A percentile compares a stretch with the other conserved stretches of the same genome.
These are phyloP conservation scores for Anolis apletophallus DNA, from an alignment of 2,797 vertebrate genomes.

Conservation along the genomic window DNA sequence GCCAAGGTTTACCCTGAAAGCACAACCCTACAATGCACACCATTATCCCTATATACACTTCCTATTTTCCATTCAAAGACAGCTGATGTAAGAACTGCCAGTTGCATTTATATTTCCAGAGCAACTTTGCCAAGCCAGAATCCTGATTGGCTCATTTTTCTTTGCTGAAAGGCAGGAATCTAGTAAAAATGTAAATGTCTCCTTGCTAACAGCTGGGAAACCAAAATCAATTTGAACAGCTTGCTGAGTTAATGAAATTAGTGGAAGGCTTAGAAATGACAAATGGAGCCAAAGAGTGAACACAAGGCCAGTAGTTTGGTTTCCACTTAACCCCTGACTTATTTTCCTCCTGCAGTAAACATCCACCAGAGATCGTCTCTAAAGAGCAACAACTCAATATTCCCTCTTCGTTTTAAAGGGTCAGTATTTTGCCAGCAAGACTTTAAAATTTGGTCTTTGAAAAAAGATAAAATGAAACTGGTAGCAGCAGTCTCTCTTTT, in stretches of 20 bases:
- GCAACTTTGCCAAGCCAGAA: slow-evolving; percentile 35
- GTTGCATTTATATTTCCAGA: slow-evolving; percentile 22
- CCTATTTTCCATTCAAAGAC: neutral
- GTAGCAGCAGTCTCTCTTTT: neutral
- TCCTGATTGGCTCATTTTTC: slow-evolving; percentile 44
- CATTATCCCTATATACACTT: neutral
- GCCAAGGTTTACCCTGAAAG: too few species aligned
- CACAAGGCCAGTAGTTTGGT: slow-evolving; percentile 22
- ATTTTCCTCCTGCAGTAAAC: neutral
- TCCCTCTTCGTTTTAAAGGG: slow-evolving; percentile 3
- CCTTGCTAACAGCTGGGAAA: slow-evolving; percentile 67
- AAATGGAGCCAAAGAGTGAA: neutral
- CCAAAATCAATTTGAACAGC: slow-evolving; percentile 61
- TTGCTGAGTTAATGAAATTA: slow-evolving; percentile 68
- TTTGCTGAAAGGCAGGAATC: slow-evolving; percentile 66
- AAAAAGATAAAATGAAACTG: neutral
- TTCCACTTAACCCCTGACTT: slow-evolving; percentile 23
- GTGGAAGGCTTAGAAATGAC: slow-evolving; percentile 35
- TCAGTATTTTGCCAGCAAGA: rapidly evolving
- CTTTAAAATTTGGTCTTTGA: neutral
- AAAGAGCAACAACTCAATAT: neutral
- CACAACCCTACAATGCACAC: neutral
- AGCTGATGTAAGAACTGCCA: slow-evolving; percentile 4
- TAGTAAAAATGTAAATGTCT: slow-evolving; percentile 65
- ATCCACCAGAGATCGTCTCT: slow-evolving; percentile 7